phyloP scores from a whole-genome alignment of 2,113 vertebrate genomes.

The Hippocampus barbouri region DNA sequence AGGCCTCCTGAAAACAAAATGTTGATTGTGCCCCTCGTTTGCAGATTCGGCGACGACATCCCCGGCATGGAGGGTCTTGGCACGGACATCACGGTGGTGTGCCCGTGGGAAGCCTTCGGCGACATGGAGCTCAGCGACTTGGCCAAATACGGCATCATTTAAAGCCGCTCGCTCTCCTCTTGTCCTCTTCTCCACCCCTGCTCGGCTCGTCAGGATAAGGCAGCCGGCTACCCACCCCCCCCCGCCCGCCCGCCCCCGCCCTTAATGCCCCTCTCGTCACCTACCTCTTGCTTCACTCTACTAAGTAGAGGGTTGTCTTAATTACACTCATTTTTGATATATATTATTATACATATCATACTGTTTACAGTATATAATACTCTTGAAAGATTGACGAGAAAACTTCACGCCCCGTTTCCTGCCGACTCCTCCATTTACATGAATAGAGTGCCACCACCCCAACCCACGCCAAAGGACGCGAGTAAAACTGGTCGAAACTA shows the following conservation, averaged over 20 bases:
- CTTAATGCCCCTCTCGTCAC: slow-evolving; percentile 40
- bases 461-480: slow-evolving; percentile 37
- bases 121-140: slow-evolving; percentile 96
- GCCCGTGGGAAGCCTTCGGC: slow-evolving; percentile 97
- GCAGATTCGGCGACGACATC: slow-evolving; percentile 93
- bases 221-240: too few relatives aligned
- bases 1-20: too few relatives aligned
- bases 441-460: neutral
- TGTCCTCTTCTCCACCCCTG: slow-evolving; percentile 1
- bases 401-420: slow-evolving; percentile 20
- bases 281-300: slow-evolving; percentile 51
- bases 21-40: neutral
- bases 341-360: slow-evolving; percentile 60
- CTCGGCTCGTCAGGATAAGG: slow-evolving; percentile 49
- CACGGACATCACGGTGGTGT: slow-evolving; percentile 94
- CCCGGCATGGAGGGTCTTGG: slow-evolving; percentile 97
- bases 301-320: slow-evolving; percentile 39
- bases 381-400: slow-evolving; percentile 56
- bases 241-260: slow-evolving; percentile 28
- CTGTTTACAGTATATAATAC: slow-evolving; percentile 58
- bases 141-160: slow-evolving; percentile 96
- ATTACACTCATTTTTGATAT: slow-evolving; percentile 18
- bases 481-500: slow-evolving; percentile 51
- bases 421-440: slow-evolving; percentile 13
- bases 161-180: slow-evolving; percentile 50